Conservation (phyloP, 2,888 invertebrate genomes). For the Clostera curtula region DNA sequence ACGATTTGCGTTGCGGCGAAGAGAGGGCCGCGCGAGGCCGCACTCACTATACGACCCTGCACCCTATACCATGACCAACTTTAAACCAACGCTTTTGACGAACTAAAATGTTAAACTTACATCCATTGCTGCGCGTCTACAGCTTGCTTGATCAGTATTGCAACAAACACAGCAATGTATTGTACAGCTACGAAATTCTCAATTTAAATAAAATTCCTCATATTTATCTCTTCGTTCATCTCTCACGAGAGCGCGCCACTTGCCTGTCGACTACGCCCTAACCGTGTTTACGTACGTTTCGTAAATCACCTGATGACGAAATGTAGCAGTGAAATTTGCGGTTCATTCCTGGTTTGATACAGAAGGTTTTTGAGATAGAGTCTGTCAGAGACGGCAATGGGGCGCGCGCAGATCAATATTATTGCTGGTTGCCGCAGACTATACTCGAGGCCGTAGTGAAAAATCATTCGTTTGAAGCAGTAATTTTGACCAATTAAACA, state of each 20-base stretch:
- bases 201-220: slow-evolving; percentile 22
- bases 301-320: slow-evolving; percentile 47
- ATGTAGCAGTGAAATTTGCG: slow-evolving; percentile 34
- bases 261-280: slow-evolving; percentile 62
- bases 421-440: slow-evolving; percentile 26
- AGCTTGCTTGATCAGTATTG: fast-evolving
- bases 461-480: slow-evolving; percentile 55
- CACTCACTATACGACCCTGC: slow-evolving; percentile 60
- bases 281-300: slow-evolving; percentile 53
- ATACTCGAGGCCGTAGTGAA: slow-evolving; percentile 32
- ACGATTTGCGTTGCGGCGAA: slow-evolving; percentile 72
- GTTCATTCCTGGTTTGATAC: slow-evolving; percentile 50
- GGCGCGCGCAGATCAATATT: slow-evolving; percentile 57
- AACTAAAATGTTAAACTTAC: slow-evolving; percentile 1
- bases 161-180: slow-evolving; percentile 35
- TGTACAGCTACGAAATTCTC: background rate
- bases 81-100: slow-evolving; percentile 5
- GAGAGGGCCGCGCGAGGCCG: slow-evolving; percentile 67
- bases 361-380: slow-evolving; percentile 13
- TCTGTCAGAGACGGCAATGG: slow-evolving; percentile 49
- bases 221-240: slow-evolving; percentile 67
- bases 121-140: slow-evolving; percentile 26
- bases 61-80: slow-evolving; percentile 27
- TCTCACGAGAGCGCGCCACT: slow-evolving; percentile 73
- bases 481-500: slow-evolving; percentile 42